Conservation (phyloP, 2,113 vertebrate genomes). For the Pelvicachromis taeniatus region DNA sequence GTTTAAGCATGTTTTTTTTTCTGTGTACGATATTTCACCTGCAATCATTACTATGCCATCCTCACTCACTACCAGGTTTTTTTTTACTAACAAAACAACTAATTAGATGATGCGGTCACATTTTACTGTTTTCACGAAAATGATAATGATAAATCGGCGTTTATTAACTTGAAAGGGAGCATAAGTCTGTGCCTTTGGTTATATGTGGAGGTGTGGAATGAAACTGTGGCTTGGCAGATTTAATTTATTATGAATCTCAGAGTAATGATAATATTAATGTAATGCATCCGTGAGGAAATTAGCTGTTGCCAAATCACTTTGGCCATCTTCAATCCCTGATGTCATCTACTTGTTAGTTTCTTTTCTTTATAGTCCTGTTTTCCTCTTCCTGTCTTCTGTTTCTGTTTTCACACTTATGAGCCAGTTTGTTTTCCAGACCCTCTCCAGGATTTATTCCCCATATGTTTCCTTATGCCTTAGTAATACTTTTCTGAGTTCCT, state of each 20-base stretch:
- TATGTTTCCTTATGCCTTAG: neutral
- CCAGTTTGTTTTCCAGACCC: neutral
- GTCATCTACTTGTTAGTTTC: neutral
- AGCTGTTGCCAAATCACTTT: neutral
- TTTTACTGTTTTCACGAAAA: neutral
- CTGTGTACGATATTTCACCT: neutral
- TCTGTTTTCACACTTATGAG: neutral
- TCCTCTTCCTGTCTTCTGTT: neutral
- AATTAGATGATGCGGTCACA: neutral
- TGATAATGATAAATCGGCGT: neutral
- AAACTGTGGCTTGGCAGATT: neutral
- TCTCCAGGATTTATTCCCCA: neutral
- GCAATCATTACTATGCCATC: neutral
- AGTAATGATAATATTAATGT: neutral
- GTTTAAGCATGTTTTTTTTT: neutral
- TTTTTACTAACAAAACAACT: neutral
- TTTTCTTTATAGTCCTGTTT: neutral
- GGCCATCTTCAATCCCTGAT: neutral
- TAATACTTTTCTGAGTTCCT: neutral
- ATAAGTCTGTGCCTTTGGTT: neutral
- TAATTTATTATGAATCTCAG: neutral
- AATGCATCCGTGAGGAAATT: neutral
- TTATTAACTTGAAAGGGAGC: neutral
- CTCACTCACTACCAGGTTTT: neutral
- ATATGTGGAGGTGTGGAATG: neutral